Conservation (phyloP, 2,888 invertebrate species). For the Polymixis flavicincta region DNA sequence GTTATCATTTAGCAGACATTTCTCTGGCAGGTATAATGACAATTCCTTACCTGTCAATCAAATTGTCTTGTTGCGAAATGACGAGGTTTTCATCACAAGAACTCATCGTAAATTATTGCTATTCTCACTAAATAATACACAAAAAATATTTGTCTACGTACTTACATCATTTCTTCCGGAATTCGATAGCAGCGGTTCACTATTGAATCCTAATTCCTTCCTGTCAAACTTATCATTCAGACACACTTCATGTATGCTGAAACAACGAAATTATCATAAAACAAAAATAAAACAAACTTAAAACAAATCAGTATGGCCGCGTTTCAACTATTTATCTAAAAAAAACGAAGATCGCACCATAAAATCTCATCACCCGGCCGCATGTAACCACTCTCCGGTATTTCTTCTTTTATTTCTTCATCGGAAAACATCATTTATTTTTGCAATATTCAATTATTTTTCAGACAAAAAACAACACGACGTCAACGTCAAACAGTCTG, state of each 20-base stretch:
- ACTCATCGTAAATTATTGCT: neutral
- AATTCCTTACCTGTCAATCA: slow-evolving; percentile 28
- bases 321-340: slow-evolving; percentile 70
- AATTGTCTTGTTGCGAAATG: slow-evolving; percentile 13
- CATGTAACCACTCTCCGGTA: slow-evolving; percentile 82
- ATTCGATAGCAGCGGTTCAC: slow-evolving; percentile 77
- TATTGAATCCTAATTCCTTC: slow-evolving; percentile 79
- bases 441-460: slow-evolving; percentile 88
- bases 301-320: slow-evolving; percentile 78
- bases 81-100: neutral
- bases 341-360: slow-evolving; percentile 79
- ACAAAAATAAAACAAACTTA: slow-evolving; percentile 66
- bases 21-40: slow-evolving; percentile 39
- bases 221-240: slow-evolving; percentile 85
- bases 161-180: slow-evolving; percentile 77
- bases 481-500: slow-evolving; percentile 74
- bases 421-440: slow-evolving; percentile 89
- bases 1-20: slow-evolving; percentile 21
- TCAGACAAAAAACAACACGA: slow-evolving; percentile 83
- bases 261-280: slow-evolving; percentile 75
- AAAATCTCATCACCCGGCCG: slow-evolving; percentile 87
- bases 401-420: slow-evolving; percentile 88
- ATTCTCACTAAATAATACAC: slow-evolving; percentile 1
- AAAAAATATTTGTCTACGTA: slow-evolving; percentile 69
- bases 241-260: slow-evolving; percentile 85